phyloP scores from a whole-genome alignment of 2,797 vertebrate genomes.

The Peromyscus nudipes region DNA sequence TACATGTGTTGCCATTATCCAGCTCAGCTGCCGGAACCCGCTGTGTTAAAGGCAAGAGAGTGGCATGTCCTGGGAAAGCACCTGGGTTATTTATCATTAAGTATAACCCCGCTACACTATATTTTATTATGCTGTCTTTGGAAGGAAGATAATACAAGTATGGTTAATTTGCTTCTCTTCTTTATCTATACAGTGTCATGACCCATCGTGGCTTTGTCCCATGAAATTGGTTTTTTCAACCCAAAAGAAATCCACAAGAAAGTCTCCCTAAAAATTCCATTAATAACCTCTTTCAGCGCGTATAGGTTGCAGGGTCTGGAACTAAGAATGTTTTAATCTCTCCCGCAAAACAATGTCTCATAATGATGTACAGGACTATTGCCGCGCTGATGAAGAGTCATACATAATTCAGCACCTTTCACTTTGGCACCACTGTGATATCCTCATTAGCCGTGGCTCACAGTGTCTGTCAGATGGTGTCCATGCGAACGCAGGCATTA shows the following conservation, averaged over 20 bases:
- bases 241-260: slow-evolving; percentile 94
- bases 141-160: slow-evolving; percentile 96
- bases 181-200: slow-evolving; percentile 93
- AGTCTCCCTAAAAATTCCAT: slow-evolving; percentile 96
- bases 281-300: slow-evolving; percentile 94
- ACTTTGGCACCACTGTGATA: slow-evolving; percentile 99
- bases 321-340: slow-evolving; percentile 99
- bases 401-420: slow-evolving; percentile 99
- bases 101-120: slow-evolving; percentile 89
- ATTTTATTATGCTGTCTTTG: slow-evolving; percentile 96
- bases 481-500: slow-evolving; percentile 99
- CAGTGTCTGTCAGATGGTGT: slow-evolving; percentile 99
- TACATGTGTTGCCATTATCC: slow-evolving; percentile 88
- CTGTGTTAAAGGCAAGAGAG: slow-evolving; percentile 90
- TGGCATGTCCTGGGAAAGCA: slow-evolving; percentile 88
- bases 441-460: slow-evolving; percentile 99
- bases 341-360: slow-evolving; percentile 99
- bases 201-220: slow-evolving; percentile 93
- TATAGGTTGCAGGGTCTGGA: slow-evolving; percentile 96
- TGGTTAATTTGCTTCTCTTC: slow-evolving; percentile 94
- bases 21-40: slow-evolving; percentile 90
- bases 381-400: slow-evolving; percentile 99
- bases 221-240: slow-evolving; percentile 91
- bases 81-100: slow-evolving; percentile 93
- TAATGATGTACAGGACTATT: slow-evolving; percentile 99